Conservation (phyloP, 2,888 invertebrate species). For the Sepioteuthis lessoniana region DNA sequence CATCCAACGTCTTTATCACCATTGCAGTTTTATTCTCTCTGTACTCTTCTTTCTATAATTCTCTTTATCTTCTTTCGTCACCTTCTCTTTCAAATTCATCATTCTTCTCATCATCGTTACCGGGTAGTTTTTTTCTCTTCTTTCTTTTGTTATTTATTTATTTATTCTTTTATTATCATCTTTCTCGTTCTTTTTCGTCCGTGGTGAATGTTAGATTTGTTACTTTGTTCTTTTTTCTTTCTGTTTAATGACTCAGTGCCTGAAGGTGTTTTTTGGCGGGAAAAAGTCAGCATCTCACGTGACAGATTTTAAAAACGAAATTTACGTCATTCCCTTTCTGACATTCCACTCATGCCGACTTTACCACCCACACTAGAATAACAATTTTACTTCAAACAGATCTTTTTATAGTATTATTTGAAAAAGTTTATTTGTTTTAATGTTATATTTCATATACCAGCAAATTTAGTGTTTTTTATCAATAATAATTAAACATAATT, state of each 20-base stretch:
- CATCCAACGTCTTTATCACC: no score
- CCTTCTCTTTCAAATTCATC: not conserved
- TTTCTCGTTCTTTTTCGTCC: not conserved
- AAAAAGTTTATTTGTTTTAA: not conserved
- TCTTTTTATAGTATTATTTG: not conserved
- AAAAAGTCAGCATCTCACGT: not conserved
- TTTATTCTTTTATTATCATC: not conserved
- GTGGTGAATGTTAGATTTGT: not conserved
- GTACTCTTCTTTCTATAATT: not conserved
- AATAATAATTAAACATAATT: no score
- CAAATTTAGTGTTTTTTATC: no score
- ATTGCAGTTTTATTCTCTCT: not conserved
- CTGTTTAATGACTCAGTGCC: not conserved
- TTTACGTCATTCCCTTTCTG: not conserved
- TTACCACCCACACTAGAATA: not conserved
- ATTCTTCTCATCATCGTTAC: not conserved
- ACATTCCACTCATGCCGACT: not conserved
- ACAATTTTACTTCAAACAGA: not conserved
- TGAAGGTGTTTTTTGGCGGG: not conserved
- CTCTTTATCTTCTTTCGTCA: not conserved
- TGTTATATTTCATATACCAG: not conserved
- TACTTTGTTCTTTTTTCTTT: not conserved
- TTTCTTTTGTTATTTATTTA: not conserved
- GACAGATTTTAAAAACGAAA: not conserved
- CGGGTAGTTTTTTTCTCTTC: not conserved